Conservation (phyloP, 2,797 vertebrate genomes). For the Rhinogobio ventralis region DNA sequence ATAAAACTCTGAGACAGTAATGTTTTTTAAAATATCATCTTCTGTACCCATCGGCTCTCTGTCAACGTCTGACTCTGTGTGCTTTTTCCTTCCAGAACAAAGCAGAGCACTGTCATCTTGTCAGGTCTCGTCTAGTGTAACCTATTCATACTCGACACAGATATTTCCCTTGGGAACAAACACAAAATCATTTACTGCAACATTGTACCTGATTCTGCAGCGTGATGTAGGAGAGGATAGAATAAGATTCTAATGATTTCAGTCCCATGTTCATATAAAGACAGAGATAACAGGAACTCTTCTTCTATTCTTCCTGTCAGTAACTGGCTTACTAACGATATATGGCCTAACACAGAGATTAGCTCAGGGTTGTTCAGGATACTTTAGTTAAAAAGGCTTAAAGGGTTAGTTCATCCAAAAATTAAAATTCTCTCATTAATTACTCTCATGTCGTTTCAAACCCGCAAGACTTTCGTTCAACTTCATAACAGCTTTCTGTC, state of each 20-base stretch:
- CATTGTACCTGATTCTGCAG: conserved; percentile 33
- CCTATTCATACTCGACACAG: conserved; percentile 24
- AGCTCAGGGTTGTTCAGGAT: conserved; percentile 28
- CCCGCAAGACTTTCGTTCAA: neutral
- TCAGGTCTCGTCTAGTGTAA: conserved; percentile 40
- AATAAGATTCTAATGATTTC: conserved; percentile 38
- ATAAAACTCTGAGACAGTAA: neutral
- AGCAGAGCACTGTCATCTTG: conserved; percentile 30
- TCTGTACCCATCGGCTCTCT: conserved; percentile 31
- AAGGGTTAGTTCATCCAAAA: neutral
- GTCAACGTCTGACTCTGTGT: conserved; percentile 22
- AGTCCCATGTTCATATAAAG: conserved; percentile 29
- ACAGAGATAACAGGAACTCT: conserved; percentile 23
- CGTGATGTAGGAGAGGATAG: conserved; percentile 22
- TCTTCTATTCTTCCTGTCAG: conserved; percentile 7
- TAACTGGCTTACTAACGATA: conserved; percentile 11
- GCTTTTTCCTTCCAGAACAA: conserved; percentile 39
- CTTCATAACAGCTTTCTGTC: neutral
- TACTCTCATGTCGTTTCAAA: no score
- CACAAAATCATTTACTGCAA: conserved; percentile 44
- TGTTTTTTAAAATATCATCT: neutral
- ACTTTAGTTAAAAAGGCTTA: neutral
- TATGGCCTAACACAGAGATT: neutral
- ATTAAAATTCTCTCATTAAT: neutral
- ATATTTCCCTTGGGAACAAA: conserved; percentile 45